Conservation (phyloP, 2,113 vertebrate species). For the Phylloscopus trochilus region DNA sequence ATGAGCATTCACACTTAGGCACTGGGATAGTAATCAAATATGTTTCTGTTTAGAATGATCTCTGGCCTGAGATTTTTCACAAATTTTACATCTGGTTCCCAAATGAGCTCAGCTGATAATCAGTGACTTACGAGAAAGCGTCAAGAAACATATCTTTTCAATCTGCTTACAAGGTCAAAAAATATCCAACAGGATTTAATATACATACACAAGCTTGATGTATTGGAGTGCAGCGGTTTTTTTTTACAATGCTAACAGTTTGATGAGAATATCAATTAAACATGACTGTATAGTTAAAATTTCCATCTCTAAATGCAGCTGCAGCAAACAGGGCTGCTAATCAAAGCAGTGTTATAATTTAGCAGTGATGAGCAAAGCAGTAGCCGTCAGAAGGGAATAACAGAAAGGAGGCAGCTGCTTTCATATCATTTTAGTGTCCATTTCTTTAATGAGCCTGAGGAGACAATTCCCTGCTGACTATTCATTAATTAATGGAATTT, state of each 20-base stretch:
- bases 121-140: background rate
- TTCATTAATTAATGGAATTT: conserved; percentile 63
- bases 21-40: background rate
- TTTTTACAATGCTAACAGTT: conserved; percentile 28
- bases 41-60: background rate
- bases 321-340: conserved; percentile 38
- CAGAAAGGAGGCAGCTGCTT: conserved; percentile 39
- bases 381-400: conserved; percentile 1
- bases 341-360: conserved; percentile 48
- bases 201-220: background rate
- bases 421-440: conserved; percentile 48
- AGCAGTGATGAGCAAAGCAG: conserved; percentile 23
- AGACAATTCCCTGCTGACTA: conserved; percentile 32
- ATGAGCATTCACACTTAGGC: background rate
- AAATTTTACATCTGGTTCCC: background rate
- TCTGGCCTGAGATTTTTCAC: background rate
- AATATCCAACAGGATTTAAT: background rate
- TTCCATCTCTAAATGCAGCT: conserved; percentile 48
- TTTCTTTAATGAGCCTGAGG: conserved; percentile 54
- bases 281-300: conserved; percentile 36
- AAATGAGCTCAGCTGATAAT: conserved; percentile 1
- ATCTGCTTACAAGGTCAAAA: conserved; percentile 32
- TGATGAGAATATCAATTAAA: conserved; percentile 56
- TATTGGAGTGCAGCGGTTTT: background rate
- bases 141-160: background rate